These are phyloP conservation scores for Lymantria dispar DNA, from an alignment of 2,888 invertebrate genomes.

Conservation along the genomic window DNA sequence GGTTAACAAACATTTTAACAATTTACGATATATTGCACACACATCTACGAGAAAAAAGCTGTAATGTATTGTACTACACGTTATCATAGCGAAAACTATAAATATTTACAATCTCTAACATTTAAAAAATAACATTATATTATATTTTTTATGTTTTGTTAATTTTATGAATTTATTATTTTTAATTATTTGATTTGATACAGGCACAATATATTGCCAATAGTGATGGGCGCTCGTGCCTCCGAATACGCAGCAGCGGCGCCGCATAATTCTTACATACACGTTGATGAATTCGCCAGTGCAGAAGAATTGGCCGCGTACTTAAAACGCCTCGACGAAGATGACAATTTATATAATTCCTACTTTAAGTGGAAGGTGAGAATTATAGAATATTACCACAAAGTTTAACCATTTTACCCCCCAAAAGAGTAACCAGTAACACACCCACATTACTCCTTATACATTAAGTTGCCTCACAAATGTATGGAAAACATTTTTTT, in stretches of 20 bases:
- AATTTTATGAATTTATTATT: too few species aligned
- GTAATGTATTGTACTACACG: too few species aligned
- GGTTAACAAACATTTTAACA: too few species aligned
- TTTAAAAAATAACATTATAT: too few species aligned
- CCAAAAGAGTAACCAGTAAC: not conserved
- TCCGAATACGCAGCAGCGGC: constrained; percentile 94
- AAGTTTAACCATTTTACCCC: not conserved
- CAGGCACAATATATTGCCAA: constrained; percentile 90
- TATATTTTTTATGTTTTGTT: too few species aligned
- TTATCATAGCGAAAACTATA: too few species aligned
- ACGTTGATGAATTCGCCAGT: constrained; percentile 96
- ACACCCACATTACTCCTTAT: not conserved
- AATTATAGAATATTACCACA: not conserved
- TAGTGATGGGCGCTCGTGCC: constrained; percentile 97
- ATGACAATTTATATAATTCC: constrained; percentile 95
- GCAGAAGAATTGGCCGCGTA: constrained; percentile 94
- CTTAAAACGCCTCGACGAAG: constrained; percentile 90
- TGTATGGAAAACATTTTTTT: too few species aligned
- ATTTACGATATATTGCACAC: too few species aligned
- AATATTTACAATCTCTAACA: too few species aligned
- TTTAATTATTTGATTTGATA: too few species aligned
- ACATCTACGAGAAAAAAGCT: too few species aligned
- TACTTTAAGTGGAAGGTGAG: constrained; percentile 94
- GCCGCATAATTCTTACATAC: constrained; percentile 95
- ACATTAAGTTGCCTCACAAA: too few species aligned